These are phyloP conservation scores for Xyrichtys novacula DNA, from an alignment of 2,797 vertebrate species.

Conservation along the genomic window DNA sequence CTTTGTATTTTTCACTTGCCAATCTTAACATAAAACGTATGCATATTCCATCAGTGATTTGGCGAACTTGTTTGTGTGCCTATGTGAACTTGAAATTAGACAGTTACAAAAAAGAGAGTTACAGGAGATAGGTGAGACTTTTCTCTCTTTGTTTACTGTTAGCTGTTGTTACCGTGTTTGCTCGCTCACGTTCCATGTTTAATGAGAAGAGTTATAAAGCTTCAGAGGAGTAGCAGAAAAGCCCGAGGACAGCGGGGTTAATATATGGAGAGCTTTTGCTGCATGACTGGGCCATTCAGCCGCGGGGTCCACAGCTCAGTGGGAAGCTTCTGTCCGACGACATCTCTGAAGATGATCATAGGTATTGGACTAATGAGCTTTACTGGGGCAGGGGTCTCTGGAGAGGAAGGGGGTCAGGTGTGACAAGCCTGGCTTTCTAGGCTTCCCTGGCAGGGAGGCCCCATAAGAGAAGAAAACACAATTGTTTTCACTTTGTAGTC, in stretches of 20 bases:
- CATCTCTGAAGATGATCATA: slow-evolving; percentile 85
- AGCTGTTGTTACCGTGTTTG: slow-evolving; percentile 33
- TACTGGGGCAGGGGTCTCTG: slow-evolving; percentile 81
- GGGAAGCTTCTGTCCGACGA: slow-evolving; percentile 81
- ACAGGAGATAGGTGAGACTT: not conserved
- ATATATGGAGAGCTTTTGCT: slow-evolving; percentile 83
- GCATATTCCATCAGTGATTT: not conserved
- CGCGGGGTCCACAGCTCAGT: slow-evolving; percentile 74
- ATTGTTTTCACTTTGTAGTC: slow-evolving; percentile 78
- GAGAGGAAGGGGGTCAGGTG: slow-evolving; percentile 74
- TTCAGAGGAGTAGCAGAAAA: slow-evolving; percentile 69
- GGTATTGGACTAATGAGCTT: slow-evolving; percentile 88
- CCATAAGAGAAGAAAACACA: slow-evolving; percentile 77
- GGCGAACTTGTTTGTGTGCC: not conserved
- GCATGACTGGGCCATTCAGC: slow-evolving; percentile 83
- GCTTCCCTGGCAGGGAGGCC: slow-evolving; percentile 68
- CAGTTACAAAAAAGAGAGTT: not conserved
- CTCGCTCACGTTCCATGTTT: slow-evolving; percentile 41
- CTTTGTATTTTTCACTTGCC: too few relatives aligned
- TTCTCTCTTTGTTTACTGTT: slow-evolving; percentile 13
- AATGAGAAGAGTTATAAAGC: slow-evolving; percentile 66
- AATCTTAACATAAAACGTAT: too few relatives aligned
- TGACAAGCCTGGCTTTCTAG: slow-evolving; percentile 73
- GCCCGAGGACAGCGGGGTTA: slow-evolving; percentile 76
- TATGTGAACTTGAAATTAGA: not conserved